Evolutionary conservation across 2,113 vertebrate genomes (phyloP).

Genomic region (Piliocolobus tephrosceles): DNA sequence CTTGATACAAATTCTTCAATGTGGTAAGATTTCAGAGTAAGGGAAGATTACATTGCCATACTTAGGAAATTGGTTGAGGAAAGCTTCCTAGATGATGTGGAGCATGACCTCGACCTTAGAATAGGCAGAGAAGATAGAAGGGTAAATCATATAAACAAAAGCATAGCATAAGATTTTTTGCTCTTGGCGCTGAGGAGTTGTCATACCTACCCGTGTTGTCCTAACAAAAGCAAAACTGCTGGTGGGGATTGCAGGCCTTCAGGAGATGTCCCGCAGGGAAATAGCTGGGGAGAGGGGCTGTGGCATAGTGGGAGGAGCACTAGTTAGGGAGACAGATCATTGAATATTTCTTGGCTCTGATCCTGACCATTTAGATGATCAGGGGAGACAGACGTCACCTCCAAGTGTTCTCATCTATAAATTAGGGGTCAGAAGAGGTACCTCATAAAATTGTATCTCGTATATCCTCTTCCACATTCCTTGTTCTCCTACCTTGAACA

Average conservation of each 20-base stretch:
- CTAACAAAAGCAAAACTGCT: neutral
- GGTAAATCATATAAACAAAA: neutral
- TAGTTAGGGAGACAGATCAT: neutral
- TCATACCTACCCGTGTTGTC: neutral
- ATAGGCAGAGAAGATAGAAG: neutral
- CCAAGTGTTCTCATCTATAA: neutral
- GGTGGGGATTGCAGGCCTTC: neutral
- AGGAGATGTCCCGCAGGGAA: neutral
- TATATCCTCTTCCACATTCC: neutral
- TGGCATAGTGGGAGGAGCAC: rapidly evolving
- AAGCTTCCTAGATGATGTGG: neutral
- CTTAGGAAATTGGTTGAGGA: neutral
- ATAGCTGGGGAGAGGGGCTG: neutral
- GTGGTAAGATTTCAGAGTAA: neutral
- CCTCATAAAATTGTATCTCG: neutral
- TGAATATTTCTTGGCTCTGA: neutral
- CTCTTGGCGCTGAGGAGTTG: neutral
- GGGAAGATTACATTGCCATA: neutral
- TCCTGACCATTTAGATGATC: neutral
- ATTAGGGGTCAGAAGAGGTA: neutral
- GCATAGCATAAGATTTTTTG: neutral
- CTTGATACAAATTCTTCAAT: neutral
- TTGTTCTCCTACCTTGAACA: neutral
- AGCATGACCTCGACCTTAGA: neutral
- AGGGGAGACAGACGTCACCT: neutral